These are phyloP conservation scores for Stigmatopora nigra DNA, from an alignment of 2,113 vertebrate genomes.

Conservation along the genomic window DNA sequence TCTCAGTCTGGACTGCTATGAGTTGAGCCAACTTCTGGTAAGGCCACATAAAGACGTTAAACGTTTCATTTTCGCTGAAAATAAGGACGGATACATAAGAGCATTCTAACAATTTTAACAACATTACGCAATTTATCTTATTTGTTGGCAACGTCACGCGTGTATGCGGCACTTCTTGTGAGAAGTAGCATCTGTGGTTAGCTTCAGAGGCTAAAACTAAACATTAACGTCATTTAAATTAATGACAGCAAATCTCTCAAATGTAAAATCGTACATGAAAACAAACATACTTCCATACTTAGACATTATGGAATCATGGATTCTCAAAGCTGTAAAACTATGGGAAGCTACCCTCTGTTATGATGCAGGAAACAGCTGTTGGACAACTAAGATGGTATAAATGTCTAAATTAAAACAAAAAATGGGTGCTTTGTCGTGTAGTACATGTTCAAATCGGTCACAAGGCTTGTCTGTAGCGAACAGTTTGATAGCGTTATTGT, in stretches of 20 bases:
- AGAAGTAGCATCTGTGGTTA: not conserved
- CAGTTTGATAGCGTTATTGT: too few relatives aligned
- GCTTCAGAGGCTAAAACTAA: not conserved
- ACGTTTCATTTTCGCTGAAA: not conserved
- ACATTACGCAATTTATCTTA: not conserved
- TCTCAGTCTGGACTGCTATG: slow-evolving; percentile 36
- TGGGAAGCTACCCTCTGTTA: not conserved
- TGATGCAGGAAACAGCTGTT: not conserved
- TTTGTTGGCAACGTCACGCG: slow-evolving; percentile 4
- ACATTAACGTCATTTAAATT: not conserved
- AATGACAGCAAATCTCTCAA: not conserved
- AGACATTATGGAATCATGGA: not conserved
- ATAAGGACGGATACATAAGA: not conserved
- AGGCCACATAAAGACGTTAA: not conserved
- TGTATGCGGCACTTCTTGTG: slow-evolving; percentile 10
- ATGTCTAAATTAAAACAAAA: not conserved
- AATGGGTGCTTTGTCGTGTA: not conserved
- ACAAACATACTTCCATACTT: not conserved
- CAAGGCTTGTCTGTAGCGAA: not conserved
- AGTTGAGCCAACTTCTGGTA: slow-evolving; percentile 51
- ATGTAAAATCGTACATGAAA: not conserved
- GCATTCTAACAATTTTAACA: not conserved
- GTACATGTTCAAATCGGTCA: not conserved
- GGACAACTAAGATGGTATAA: not conserved
- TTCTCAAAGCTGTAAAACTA: not conserved